Evolutionary conservation across 2,797 vertebrate species (phyloP).

Genomic region (Pempheris klunzingeri): DNA sequence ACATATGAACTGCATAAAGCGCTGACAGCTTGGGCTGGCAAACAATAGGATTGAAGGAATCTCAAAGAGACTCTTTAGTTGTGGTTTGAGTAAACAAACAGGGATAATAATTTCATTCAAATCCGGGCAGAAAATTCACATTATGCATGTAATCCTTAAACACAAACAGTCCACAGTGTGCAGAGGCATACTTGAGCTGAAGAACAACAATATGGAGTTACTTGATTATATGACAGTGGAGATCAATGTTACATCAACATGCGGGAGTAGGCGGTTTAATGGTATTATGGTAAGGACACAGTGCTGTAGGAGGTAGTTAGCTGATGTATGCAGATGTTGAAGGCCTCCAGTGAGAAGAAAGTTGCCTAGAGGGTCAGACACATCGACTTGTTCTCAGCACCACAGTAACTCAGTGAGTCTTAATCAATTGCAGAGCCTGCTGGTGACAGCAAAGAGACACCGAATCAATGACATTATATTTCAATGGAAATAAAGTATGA

Average conservation of each 20-base stretch:
- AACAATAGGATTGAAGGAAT: slow-evolving; percentile 65
- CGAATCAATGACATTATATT: slow-evolving; percentile 70
- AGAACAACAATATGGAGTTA: slow-evolving; percentile 33
- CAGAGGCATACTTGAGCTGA: slow-evolving; percentile 42
- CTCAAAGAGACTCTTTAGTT: slow-evolving; percentile 52
- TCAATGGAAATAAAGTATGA: slow-evolving; percentile 48
- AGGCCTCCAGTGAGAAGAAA: slow-evolving; percentile 48
- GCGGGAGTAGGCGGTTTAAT: slow-evolving; percentile 36
- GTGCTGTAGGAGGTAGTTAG: slow-evolving; percentile 41
- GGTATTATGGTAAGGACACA: slow-evolving; percentile 19
- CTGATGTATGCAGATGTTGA: slow-evolving; percentile 46
- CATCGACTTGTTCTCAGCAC: slow-evolving; percentile 56
- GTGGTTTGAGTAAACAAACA: slow-evolving; percentile 65
- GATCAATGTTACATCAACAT: slow-evolving; percentile 39
- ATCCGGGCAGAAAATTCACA: slow-evolving; percentile 51
- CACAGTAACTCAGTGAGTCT: slow-evolving; percentile 58
- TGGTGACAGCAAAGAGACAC: slow-evolving; percentile 59
- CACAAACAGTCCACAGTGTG: slow-evolving; percentile 31
- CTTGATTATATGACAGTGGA: slow-evolving; percentile 45
- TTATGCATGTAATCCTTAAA: slow-evolving; percentile 57
- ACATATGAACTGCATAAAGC: slow-evolving; percentile 65
- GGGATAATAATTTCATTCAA: slow-evolving; percentile 58
- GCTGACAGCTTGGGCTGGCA: slow-evolving; percentile 48
- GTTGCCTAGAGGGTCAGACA: slow-evolving; percentile 44
- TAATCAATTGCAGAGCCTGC: slow-evolving; percentile 67